Evolutionary conservation across 2,888 invertebrate species (phyloP).

Genomic region (Mesochorus sp.): DNA sequence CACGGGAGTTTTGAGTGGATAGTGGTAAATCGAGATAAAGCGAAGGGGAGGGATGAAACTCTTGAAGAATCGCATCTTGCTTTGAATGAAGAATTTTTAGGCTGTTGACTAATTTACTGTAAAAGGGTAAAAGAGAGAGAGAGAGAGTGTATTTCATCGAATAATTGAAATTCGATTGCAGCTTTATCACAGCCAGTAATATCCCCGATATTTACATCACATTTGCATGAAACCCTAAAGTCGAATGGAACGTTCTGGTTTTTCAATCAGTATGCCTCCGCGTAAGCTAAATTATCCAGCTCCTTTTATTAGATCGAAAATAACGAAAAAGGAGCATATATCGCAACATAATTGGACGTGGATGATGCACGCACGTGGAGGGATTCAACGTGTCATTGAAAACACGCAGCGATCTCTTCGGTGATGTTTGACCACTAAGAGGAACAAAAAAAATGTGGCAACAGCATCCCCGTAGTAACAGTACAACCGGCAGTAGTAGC

Average conservation of each 20-base stretch:
- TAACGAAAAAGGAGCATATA: too few species aligned
- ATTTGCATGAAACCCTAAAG: constrained; percentile 21
- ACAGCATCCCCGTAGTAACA: constrained; percentile 65
- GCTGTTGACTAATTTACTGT: background rate
- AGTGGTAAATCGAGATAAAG: constrained; percentile 5
- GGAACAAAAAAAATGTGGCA: constrained; percentile 60
- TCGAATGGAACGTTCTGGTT: background rate
- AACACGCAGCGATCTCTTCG: constrained; percentile 14
- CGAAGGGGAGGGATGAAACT: background rate
- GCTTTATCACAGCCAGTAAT: background rate
- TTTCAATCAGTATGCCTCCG: background rate
- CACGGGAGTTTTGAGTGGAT: constrained; percentile 50
- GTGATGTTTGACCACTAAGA: too few species aligned
- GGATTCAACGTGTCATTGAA: constrained; percentile 11
- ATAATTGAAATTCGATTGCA: constrained; percentile 56
- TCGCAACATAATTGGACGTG: too few species aligned
- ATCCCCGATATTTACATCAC: background rate
- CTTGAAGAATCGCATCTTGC: constrained; percentile 8
- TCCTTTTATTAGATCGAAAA: too few species aligned
- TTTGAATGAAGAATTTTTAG: background rate
- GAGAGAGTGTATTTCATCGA: too few species aligned
- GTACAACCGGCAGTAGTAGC: constrained; percentile 64
- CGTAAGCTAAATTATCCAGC: too few species aligned
- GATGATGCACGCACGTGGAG: too few species aligned
- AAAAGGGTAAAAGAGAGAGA: background rate